phyloP scores from a whole-genome alignment of 2,113 vertebrate species.

The Nannobrachium achirus region DNA sequence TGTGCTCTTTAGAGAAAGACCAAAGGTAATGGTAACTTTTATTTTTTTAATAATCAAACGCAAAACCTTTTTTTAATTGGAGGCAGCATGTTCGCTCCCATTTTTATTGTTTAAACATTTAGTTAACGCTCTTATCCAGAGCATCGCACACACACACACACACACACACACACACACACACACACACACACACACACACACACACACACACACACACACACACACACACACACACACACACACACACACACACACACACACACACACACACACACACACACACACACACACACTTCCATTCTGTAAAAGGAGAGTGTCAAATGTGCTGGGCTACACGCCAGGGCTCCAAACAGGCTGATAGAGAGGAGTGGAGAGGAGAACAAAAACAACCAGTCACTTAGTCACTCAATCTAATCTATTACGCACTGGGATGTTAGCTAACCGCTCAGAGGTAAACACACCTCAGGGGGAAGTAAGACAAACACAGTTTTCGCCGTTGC shows the following conservation, averaged over 20 bases:
- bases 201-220: neutral
- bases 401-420: neutral
- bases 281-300: neutral
- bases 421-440: neutral
- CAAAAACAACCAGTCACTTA: neutral
- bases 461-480: neutral
- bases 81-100: slow-evolving; percentile 12
- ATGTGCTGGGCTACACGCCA: slow-evolving; percentile 9
- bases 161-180: slow-evolving; percentile 2
- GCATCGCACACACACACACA: neutral
- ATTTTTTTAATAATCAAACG: too few species aligned
- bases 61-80: slow-evolving; percentile 6
- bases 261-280: neutral
- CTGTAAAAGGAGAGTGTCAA: slow-evolving; percentile 4
- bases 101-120: neutral
- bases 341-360: neutral
- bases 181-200: too few species aligned
- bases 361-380: slow-evolving; percentile 1
- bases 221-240: neutral
- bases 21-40: neutral
- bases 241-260: too few species aligned
- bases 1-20: slow-evolving; percentile 32
- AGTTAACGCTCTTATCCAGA: too few species aligned
- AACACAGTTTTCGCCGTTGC: neutral
- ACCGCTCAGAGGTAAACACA: neutral